Base-by-base conservation (phyloP, 2,797 vertebrate genomes). In the Dryobates pubescens region DNA sequence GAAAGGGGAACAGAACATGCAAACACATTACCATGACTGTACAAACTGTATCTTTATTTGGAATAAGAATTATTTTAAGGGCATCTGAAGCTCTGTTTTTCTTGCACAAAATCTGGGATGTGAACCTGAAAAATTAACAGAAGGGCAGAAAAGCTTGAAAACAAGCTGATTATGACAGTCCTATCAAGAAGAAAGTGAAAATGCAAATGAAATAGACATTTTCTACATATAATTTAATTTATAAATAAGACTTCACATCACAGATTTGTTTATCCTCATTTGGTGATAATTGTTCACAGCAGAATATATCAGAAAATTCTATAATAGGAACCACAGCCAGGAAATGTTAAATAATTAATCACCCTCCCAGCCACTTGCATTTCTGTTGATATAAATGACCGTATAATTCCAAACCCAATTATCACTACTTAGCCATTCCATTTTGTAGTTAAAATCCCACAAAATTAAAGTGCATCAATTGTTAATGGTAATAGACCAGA, bases 291-390 rank as follows among this genome's bases (percentile, higher is more conserved):
- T 98, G 97, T 98, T 98, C 97, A 95, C 96, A 97, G 97, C 93
- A 98, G 96, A 98, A 97, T 96, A 94, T 97, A 97, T 96, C 97
- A 97, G 97, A 97, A 98, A 97, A 97, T 98, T 97, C 97, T 97
- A 97, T 97, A 98, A 97, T 95, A 98, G 96, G 97, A 97, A 96
- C 96, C 97, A 96, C 97, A 98, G 96, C 97, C 97, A 98, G 97
- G 97, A 98, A 97, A 97, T 95, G 96, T 97, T 98, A 98, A 98
- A 99, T 98, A 98, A 99, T 99, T 97, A 98, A 98, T 98, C 96
- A 96, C 96, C 95, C 93, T 97, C 96, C 97, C 97, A 98, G 98
- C 98, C 96, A 97, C 96, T 97, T 96, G 97, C 97, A 97, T 97
- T 97, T 98, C 97, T 98, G 98, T 98, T 98, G 98, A 98, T 98